phyloP scores from a whole-genome alignment of 2,888 invertebrate species.

The Dynastes hyllus region DNA sequence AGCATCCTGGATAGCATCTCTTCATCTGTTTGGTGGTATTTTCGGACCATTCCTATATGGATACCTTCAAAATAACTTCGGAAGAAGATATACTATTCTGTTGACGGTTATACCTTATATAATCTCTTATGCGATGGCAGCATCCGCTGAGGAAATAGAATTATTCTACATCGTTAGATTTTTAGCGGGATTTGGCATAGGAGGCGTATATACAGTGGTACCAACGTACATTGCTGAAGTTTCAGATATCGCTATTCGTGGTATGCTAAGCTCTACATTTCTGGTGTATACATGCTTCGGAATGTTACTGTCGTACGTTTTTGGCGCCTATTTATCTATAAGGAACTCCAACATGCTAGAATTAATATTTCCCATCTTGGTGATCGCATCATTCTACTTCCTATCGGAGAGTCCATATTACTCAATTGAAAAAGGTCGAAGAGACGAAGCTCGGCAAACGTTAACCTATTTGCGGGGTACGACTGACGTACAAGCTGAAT shows the following conservation, averaged over 20 bases:
- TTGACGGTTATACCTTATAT: conserved; percentile 78
- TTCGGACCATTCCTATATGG: conserved; percentile 81
- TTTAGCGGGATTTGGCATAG: conserved; percentile 77
- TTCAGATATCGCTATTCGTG: conserved; percentile 84
- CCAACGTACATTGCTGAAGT: conserved; percentile 93
- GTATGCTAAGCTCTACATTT: conserved; percentile 87
- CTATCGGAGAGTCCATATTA: conserved; percentile 88
- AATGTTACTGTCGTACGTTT: conserved; percentile 79
- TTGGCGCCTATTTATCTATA: conserved; percentile 84
- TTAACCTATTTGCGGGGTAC: conserved; percentile 80
- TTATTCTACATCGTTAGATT: conserved; percentile 69
- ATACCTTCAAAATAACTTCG: conserved; percentile 77
- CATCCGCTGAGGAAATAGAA: conserved; percentile 61
- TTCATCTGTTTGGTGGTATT: conserved; percentile 79
- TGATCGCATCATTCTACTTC: conserved; percentile 77
- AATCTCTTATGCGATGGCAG: conserved; percentile 68
- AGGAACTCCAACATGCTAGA: conserved; percentile 78
- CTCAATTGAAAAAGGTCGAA: conserved; percentile 75
- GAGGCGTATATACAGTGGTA: conserved; percentile 82
- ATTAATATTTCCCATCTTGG: conserved; percentile 76
- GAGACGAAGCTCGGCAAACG: conserved; percentile 73
- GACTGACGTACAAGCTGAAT: conserved; percentile 78
- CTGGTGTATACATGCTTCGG: conserved; percentile 83
- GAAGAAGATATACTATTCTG: conserved; percentile 79
- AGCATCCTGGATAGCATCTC: conserved; percentile 83